These are phyloP conservation scores for Pyrgilauda ruficollis DNA, from an alignment of 2,113 vertebrate species.

Conservation along the genomic window DNA sequence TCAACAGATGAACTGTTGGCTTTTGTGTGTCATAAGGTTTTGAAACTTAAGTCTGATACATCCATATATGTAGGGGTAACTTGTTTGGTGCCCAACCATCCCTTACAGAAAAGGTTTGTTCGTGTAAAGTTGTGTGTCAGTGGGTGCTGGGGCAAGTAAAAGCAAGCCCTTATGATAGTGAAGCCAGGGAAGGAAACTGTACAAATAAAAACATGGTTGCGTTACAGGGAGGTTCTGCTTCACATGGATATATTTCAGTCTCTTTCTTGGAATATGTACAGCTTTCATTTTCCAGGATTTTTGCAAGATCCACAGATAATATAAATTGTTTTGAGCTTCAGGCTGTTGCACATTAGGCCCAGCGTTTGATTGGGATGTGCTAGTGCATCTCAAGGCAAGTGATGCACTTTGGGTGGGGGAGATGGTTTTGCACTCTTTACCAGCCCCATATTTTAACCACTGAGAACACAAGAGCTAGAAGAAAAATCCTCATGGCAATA, in stretches of 20 bases:
- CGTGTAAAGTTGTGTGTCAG: background rate
- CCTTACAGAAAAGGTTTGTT: background rate
- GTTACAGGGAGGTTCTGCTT: constrained; percentile 51
- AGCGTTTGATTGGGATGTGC: background rate
- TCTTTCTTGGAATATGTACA: constrained; percentile 53
- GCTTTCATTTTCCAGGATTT: constrained; percentile 63
- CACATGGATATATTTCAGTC: constrained; percentile 20
- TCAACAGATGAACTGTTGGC: constrained; percentile 31
- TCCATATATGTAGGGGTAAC: background rate
- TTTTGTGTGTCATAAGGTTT: constrained; percentile 53
- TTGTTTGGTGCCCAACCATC: background rate
- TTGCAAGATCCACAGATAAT: constrained; percentile 20
- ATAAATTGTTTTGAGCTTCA: constrained; percentile 45
- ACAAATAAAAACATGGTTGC: background rate
- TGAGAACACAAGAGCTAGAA: background rate
- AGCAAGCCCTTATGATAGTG: background rate
- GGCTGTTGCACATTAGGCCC: background rate
- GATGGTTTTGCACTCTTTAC: background rate
- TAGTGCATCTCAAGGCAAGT: background rate
- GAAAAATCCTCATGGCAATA: background rate
- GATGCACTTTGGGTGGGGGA: background rate
- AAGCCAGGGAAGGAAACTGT: constrained; percentile 8
- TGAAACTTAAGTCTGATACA: constrained; percentile 20
- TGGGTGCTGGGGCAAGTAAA: constrained; percentile 16
- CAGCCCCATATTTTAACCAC: background rate